Percentiles rank a stretch among this genome's conserved stretches.
phyloP scores from a whole-genome alignment of 1,140 invertebrate genomes.

The Pseudomyrmex concolor region DNA sequence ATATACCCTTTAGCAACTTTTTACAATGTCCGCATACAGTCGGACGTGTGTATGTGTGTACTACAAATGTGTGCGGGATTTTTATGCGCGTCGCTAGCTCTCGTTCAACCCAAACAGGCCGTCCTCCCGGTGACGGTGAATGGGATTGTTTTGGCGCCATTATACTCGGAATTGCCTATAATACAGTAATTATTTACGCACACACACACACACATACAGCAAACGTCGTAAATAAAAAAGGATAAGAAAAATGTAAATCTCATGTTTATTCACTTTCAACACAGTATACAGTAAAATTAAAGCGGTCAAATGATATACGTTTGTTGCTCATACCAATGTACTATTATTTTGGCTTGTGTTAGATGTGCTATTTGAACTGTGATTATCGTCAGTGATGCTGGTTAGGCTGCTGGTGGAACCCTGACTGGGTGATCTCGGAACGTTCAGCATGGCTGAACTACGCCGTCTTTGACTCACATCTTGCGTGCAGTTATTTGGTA shows the following conservation, averaged over 20 bases:
- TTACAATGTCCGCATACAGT: slow-evolving; percentile 98
- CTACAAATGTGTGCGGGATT: slow-evolving; percentile 95
- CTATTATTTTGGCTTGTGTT: slow-evolving; percentile 83
- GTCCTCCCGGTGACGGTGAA: slow-evolving; percentile 91
- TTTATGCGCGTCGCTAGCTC: slow-evolving; percentile 90
- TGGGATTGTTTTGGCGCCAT: slow-evolving; percentile 85
- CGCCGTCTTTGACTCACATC: slow-evolving; percentile 85
- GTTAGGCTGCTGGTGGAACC: slow-evolving; percentile 85
- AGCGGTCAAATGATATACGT: slow-evolving; percentile 11
- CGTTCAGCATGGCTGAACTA: slow-evolving; percentile 87
- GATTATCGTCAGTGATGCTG: slow-evolving; percentile 83
- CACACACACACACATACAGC: neutral
- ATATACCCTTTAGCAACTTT: slow-evolving; percentile 97
- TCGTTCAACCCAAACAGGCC: slow-evolving; percentile 90
- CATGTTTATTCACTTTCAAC: slow-evolving; percentile 29
- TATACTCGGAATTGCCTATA: slow-evolving; percentile 81
- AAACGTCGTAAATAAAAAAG: slow-evolving; percentile 43
- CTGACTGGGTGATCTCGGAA: slow-evolving; percentile 89
- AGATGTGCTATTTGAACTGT: slow-evolving; percentile 80
- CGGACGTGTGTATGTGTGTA: slow-evolving; percentile 97
- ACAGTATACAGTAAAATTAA: slow-evolving; percentile 25
- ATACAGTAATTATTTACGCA: slow-evolving; percentile 44
- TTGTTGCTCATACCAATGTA: slow-evolving; percentile 77
- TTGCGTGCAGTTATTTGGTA: slow-evolving; percentile 97
- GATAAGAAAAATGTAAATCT: slow-evolving; percentile 38